Evolutionary conservation across 30 jellyfish, hydroid and myxozoan species (phyloP), one percentile per base, ranked within the genome.

Genomic region (Euphysa ruthae): DNA sequence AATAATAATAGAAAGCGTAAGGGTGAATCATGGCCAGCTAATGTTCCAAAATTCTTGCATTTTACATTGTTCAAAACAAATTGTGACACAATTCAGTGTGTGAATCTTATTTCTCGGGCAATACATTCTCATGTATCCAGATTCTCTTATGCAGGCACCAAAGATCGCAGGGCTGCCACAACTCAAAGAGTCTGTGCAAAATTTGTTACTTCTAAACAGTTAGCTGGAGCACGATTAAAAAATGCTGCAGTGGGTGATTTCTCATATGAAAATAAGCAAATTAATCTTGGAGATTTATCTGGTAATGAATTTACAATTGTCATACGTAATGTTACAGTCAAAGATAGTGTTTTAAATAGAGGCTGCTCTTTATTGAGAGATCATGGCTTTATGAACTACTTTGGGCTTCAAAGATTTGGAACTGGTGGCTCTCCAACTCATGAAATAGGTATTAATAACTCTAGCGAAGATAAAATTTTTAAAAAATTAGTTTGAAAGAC

Each of bases 381-480:
- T 1, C 35, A 63, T 14, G 99, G 95, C 1, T 92, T 92, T 49
- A 63, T 83, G 24, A 92, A 92, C 61, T 92, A 82, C 46, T 92
- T 75, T 73, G 99, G 99, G 2, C 71, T 82, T 81, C 99, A 92
- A 74, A 71, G 99, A 51, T 92, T 92, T 83, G 99, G 99, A n/a
- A 83, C 93, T 52, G 99, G 99, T 5, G 61, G 74, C 66, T 76
- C 46, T 29, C 83, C 88, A 14, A 91, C 99, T 0, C 88, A 58
- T 71, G 88, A 58, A 31, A 75, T 91, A 32, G 99, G 95, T 80
- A 54, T n/a, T n/a, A n/a, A n/a, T n/a, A n/a, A n/a, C n/a, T n/a
- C n/a, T n/a, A n/a, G n/a, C n/a, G n/a, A n/a, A n/a, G n/a, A n/a
- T n/a, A n/a, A n/a, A n/a, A n/a, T n/a, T n/a, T n/a, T n/a, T n/a